Conservation (phyloP, 1,140 invertebrate species). For the Probaryconus sp. region DNA sequence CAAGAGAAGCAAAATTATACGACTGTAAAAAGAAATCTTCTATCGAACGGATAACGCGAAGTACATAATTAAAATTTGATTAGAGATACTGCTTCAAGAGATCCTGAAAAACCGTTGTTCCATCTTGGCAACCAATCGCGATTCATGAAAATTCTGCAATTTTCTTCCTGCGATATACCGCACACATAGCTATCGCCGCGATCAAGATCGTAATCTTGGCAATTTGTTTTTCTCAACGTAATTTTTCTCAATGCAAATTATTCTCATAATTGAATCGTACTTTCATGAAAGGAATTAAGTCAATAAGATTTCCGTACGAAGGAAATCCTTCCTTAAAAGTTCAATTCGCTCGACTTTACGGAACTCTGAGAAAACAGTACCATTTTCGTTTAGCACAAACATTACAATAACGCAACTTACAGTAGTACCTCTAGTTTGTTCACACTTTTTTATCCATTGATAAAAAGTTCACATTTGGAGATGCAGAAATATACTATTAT, state of each 20-base stretch:
- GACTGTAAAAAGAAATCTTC: no score
- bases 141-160: slow-evolving; percentile 54
- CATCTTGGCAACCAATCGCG: slow-evolving; percentile 38
- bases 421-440: no score
- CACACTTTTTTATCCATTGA: no score
- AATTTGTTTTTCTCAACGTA: slow-evolving; percentile 44
- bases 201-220: slow-evolving; percentile 37
- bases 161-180: slow-evolving; percentile 37
- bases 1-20: no score
- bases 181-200: slow-evolving; percentile 10
- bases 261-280: slow-evolving; percentile 51
- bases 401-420: no score
- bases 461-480: no score
- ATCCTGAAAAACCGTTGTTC: slow-evolving; percentile 3
- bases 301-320: slow-evolving; percentile 1
- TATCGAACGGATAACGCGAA: neutral
- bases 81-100: slow-evolving; percentile 2
- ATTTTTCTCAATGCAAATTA: slow-evolving; percentile 49
- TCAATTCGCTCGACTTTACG: no score
- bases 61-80: slow-evolving; percentile 7
- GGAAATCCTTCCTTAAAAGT: neutral
- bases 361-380: no score
- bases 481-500: no score
- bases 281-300: slow-evolving; percentile 23
- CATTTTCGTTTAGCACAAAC: no score